A percentile compares a stretch with the other conserved stretches of the same genome.
Evolutionary conservation across 2,113 vertebrate genomes (phyloP).

Genomic region (Ellobius talpinus): DNA sequence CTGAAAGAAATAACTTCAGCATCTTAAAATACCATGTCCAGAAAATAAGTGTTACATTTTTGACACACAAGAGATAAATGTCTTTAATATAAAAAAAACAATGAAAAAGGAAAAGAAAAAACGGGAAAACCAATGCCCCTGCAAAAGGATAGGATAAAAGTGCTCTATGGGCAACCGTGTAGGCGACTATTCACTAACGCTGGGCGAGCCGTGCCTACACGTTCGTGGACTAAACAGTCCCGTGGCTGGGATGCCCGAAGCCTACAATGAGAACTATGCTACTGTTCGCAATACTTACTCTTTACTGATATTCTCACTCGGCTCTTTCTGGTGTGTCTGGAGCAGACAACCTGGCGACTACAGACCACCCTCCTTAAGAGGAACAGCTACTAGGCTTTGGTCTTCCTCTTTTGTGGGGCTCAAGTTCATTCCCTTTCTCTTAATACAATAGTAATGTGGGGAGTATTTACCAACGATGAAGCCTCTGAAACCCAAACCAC

Average conservation of each 20-base stretch:
- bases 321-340: background rate
- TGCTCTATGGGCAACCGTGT: background rate
- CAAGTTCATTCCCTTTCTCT: background rate
- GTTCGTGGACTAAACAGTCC: background rate
- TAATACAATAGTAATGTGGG: slow-evolving; percentile 33
- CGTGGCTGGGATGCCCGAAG: background rate
- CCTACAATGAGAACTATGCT: slow-evolving; percentile 30
- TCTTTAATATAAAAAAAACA: background rate
- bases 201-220: background rate
- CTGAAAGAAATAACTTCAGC: background rate
- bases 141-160: background rate
- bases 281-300: background rate
- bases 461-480: slow-evolving; percentile 60
- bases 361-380: background rate
- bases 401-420: slow-evolving; percentile 4
- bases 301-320: background rate
- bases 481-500: slow-evolving; percentile 6
- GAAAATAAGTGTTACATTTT: slow-evolving; percentile 10
- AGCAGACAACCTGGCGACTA: background rate
- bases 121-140: background rate
- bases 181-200: background rate
- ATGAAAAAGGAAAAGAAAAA: background rate
- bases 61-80: slow-evolving; percentile 22
- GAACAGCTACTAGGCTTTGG: background rate
- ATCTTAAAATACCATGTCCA: background rate